phyloP scores from a whole-genome alignment of 2,113 vertebrate species.

The Pteronura brasiliensis region DNA sequence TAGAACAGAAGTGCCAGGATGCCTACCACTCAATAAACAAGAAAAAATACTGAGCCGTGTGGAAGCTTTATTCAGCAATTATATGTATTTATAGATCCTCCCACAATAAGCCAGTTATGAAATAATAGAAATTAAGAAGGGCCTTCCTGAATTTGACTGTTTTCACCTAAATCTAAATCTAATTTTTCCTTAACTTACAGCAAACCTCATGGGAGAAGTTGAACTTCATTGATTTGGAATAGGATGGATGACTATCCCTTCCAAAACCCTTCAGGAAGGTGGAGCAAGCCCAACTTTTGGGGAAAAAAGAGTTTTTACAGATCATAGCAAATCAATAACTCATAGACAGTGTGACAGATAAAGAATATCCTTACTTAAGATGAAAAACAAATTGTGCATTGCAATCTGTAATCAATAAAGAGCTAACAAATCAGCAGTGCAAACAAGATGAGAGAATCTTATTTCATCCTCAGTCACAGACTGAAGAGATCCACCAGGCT shows the following conservation, averaged over 20 bases:
- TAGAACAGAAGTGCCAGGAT: not conserved
- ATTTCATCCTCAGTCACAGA: conserved; percentile 78
- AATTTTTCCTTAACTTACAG: conserved; percentile 52
- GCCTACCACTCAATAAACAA: not conserved
- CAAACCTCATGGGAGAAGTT: conserved; percentile 45
- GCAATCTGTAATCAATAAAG: conserved; percentile 80
- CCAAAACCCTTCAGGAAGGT: conserved; percentile 73
- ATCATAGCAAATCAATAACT: conserved; percentile 82
- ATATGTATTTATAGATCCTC: not conserved
- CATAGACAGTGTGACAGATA: conserved; percentile 74
- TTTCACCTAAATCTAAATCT: conserved; percentile 66
- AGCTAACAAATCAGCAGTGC: conserved; percentile 80
- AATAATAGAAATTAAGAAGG: conserved; percentile 69
- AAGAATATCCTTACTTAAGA: conserved; percentile 78
- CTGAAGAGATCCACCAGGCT: conserved; percentile 38
- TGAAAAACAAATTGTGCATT: conserved; percentile 75
- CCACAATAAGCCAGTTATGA: conserved; percentile 27
- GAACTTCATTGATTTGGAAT: conserved; percentile 70
- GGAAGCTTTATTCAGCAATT: not conserved
- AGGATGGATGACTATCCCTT: conserved; percentile 74
- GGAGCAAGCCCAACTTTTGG: conserved; percentile 56
- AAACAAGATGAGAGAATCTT: conserved; percentile 81
- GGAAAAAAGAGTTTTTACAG: conserved; percentile 74
- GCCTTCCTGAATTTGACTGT: conserved; percentile 54
- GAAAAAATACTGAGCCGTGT: not conserved